Evolutionary conservation across 30 jellyfish, hydroid and myxozoan species (phyloP), one percentile per base, ranked within the genome.

Genomic region (Aurelia coerulea): DNA sequence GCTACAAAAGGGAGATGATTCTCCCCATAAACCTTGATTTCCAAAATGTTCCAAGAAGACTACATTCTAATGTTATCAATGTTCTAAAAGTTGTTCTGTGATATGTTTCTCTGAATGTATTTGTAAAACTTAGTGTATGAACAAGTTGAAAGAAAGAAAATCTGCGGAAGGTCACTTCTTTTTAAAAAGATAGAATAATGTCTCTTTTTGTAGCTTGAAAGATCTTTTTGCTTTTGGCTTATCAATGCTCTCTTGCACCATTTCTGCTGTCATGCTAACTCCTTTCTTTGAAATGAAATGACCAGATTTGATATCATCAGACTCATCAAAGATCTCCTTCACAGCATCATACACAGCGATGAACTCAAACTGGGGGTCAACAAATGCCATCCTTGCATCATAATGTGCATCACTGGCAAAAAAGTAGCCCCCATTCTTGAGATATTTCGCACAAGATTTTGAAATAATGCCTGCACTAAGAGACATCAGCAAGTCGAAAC

Each of bases 181-280:
- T 64, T 79, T 35, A 39, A 91, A 91, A 39, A 91, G 78, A 85
- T 91, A 91, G 65, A 84, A 91, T 15, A 91, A 74, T 52, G 97
- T 67, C 65, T 91, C 97, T 79, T 91, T 91, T 68, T 91, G 92
- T 19, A 91, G 52, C 65, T 91, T 91, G 81, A 91, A 91, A 13
- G 97, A 91, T 46, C 97, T 76, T 58, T 63, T 91, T 52, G 97
- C 97, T 73, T 91, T 91, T 16, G 96, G 93, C 32, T 76, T 86
- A 37, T 84, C 90, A 49, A 91, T 84, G 73, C 97, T 91, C 62
- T 91, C 97, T 14, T 84, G 82, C 5, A 85, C 97, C 97, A 91
- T 91, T 50, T 62, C 96, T 35, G 52, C 10, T 59, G 96, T 91
- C 33, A 91, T 78, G 35, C 52, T n/a, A 12, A 68, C 67, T 3